Base-by-base conservation (phyloP, 1,140 invertebrate species). In the Penaeus japonicus region DNA sequence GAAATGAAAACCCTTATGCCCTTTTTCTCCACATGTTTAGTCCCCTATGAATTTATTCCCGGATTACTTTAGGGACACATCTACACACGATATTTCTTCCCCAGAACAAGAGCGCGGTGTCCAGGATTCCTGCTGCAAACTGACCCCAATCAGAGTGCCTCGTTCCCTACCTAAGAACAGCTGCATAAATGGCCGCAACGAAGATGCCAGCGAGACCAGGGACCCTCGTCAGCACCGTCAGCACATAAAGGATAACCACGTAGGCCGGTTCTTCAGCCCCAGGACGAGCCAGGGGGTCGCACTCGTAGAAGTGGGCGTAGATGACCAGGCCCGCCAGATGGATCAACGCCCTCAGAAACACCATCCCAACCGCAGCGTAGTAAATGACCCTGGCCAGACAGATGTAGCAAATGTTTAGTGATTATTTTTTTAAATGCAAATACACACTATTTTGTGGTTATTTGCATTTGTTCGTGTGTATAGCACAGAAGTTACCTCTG, bases 141-240 rank as follows among this genome's bases (percentile, higher is more conserved):
- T 27, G 35, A 32, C 27, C n/a, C 12, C 65, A 18, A 12, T 27
- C 24, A 32, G 17, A 32, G 12, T 27, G 12, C 24, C 54, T 18
- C 80, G 22, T n/a, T 81, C 55, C 24, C 22, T 39, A 89, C 90
- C 96, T 97, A 2, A 98, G 93, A 0, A 96, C 95, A 1, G 96
- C 97, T 91, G 96, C 96, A 90, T 97, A 97, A 57, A 98, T 95
- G 65, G 96, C 84, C 10, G 90, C 90, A 0, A 91, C 90, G 35
- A 91, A 91, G 20, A 91, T 78, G 12, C 90, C 90, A 0, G 90
- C 32, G 0, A 91, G 82, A 0, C 90, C 90, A 0, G 90, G 89
- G 39, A 90, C 84, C 27, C 77, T 65, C 12, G 90, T 90, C 4
- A 91, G 85, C 30, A 86, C 75, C 59, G 75, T n/a, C 10, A 87